A percentile compares a stretch with the other conserved stretches of the same genome.
Conservation (phyloP, 1,140 invertebrate genomes). For the Teleopsis dalmanni region DNA sequence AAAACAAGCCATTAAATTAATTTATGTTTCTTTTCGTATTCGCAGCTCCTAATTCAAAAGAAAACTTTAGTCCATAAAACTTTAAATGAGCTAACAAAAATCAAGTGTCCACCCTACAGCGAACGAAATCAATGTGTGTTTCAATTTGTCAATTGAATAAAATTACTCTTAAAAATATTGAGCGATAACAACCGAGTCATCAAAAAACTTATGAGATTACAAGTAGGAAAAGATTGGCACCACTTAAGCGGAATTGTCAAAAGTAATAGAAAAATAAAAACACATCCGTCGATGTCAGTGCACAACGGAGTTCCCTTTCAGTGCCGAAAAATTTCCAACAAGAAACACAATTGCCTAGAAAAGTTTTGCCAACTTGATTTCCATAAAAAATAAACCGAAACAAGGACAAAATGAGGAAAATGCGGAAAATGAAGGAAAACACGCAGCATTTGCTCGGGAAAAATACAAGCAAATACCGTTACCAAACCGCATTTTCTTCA, state of each 20-base stretch:
- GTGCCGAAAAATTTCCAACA: too few species aligned
- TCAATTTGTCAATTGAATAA: slow-evolving; percentile 45
- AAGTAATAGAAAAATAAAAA: slow-evolving; percentile 40
- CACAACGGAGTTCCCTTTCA: too few species aligned
- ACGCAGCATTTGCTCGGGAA: not conserved
- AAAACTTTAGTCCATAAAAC: too few species aligned
- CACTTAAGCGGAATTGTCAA: slow-evolving; percentile 41
- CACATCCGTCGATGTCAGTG: slow-evolving; percentile 17
- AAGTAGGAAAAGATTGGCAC: slow-evolving; percentile 41
- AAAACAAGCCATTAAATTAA: too few species aligned
- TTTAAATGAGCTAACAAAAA: too few species aligned
- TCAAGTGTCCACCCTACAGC: slow-evolving; percentile 20
- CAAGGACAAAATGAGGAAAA: not conserved
- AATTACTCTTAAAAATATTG: slow-evolving; percentile 40
- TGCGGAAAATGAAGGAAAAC: not conserved
- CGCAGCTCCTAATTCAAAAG: too few species aligned
- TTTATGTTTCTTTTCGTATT: too few species aligned
- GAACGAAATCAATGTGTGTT: slow-evolving; percentile 42
- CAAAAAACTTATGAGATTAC: not conserved
- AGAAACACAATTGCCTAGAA: too few species aligned
- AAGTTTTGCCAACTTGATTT: not conserved
- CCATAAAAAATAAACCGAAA: not conserved
- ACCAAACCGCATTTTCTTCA: slow-evolving; percentile 43
- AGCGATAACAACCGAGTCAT: not conserved
- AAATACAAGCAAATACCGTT: slow-evolving; percentile 42